Percentiles rank a stretch among this genome's conserved stretches.
Conservation (phyloP, 30 jellyfish, hydroid and myxozoan species). For the Morbakka virulenta region DNA sequence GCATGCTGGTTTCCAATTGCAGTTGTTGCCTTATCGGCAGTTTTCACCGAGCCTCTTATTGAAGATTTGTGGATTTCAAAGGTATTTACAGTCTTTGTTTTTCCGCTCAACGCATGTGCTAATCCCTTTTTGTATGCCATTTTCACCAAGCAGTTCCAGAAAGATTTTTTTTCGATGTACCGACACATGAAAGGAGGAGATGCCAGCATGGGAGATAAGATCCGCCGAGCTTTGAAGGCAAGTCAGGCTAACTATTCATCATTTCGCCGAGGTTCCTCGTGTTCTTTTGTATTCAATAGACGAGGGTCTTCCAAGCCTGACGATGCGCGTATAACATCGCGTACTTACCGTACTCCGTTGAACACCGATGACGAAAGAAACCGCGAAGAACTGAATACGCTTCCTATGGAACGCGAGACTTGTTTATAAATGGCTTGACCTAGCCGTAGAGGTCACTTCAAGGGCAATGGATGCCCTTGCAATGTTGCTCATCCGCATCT, state of each 20-base stretch:
- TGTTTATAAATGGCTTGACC: too few species aligned
- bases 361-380: slow-evolving; percentile 77
- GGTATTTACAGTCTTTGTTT: slow-evolving; percentile 78
- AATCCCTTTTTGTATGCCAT: slow-evolving; percentile 96
- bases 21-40: slow-evolving; percentile 68
- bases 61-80: slow-evolving; percentile 86
- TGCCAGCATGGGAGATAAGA: not conserved
- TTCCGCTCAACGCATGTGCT: slow-evolving; percentile 96
- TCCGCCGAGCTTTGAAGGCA: slow-evolving; percentile 44
- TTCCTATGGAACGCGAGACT: slow-evolving; percentile 53
- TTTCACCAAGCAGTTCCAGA: slow-evolving; percentile 82
- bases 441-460: too few species aligned
- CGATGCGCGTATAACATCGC: slow-evolving; percentile 70
- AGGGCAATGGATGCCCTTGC: too few species aligned
- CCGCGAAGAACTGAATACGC: slow-evolving; percentile 25
- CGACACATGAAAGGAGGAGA: slow-evolving; percentile 60
- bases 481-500: too few species aligned
- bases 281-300: slow-evolving; percentile 76
- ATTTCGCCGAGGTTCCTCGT: slow-evolving; percentile 93
- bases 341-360: slow-evolving; percentile 73
- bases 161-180: slow-evolving; percentile 56
- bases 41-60: slow-evolving; percentile 63
- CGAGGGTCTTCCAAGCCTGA: slow-evolving; percentile 86
- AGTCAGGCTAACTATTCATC: slow-evolving; percentile 59
- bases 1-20: slow-evolving; percentile 96